Conservation (phyloP, 2,113 vertebrate species). For the Tympanuchus pallidicinctus region DNA sequence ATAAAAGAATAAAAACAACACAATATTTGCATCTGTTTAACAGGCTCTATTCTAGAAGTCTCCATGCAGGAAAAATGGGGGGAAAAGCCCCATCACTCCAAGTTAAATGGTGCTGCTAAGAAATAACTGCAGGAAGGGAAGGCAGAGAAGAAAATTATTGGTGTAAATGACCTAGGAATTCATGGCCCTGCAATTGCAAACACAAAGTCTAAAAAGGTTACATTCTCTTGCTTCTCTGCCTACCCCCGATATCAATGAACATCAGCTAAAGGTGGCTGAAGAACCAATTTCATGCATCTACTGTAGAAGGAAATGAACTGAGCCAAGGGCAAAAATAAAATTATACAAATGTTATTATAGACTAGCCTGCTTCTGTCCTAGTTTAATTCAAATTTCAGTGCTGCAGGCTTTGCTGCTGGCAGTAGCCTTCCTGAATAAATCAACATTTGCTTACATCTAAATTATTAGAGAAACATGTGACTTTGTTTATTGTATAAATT, state of each 20-base stretch:
- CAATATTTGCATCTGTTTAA: slow-evolving; percentile 83
- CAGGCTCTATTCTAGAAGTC: slow-evolving; percentile 70
- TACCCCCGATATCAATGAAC: slow-evolving; percentile 88
- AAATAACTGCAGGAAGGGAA: slow-evolving; percentile 55
- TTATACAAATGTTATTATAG: slow-evolving; percentile 99
- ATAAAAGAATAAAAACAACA: slow-evolving; percentile 80
- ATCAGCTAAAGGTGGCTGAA: slow-evolving; percentile 96
- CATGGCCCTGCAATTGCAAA: slow-evolving; percentile 67
- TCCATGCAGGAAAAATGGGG: slow-evolving; percentile 31
- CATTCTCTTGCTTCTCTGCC: slow-evolving; percentile 85
- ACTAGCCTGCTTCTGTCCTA: slow-evolving; percentile 99
- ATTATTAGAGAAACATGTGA: slow-evolving; percentile 99
- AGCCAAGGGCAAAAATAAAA: slow-evolving; percentile 99
- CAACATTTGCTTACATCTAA: slow-evolving; percentile 99
- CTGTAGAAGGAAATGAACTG: slow-evolving; percentile 99
- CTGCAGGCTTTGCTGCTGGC: slow-evolving; percentile 90
- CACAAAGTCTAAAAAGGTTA: slow-evolving; percentile 82
- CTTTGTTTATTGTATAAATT: slow-evolving; percentile 99
- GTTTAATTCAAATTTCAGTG: slow-evolving; percentile 99
- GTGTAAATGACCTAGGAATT: slow-evolving; percentile 79
- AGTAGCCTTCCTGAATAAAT: slow-evolving; percentile 99
- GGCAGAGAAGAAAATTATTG: slow-evolving; percentile 66
- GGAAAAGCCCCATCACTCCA: slow-evolving; percentile 41
- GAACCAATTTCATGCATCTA: slow-evolving; percentile 99
- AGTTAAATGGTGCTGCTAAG: slow-evolving; percentile 63